Evolutionary conservation across 2,113 vertebrate species (phyloP).

Genomic region (Ptyas mucosa): DNA sequence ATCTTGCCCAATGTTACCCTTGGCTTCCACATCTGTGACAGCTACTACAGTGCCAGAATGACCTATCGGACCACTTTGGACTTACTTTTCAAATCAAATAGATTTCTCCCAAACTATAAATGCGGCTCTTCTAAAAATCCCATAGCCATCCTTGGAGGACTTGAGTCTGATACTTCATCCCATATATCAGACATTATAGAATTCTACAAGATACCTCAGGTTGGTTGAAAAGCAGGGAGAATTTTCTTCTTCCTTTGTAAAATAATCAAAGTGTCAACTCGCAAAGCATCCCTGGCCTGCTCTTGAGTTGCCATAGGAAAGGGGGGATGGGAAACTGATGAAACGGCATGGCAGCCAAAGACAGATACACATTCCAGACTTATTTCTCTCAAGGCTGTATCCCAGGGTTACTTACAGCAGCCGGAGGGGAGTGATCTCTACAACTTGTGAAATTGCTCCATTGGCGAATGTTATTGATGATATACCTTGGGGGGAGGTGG

Average conservation of each 20-base stretch:
- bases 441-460: too few relatives aligned
- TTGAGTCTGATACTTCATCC: not conserved
- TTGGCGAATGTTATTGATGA: too few relatives aligned
- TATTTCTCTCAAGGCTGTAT: too few relatives aligned
- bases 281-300: too few relatives aligned
- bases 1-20: not conserved
- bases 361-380: too few relatives aligned
- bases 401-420: too few relatives aligned
- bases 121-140: not conserved
- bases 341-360: too few relatives aligned
- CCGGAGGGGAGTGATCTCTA: too few relatives aligned
- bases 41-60: not conserved
- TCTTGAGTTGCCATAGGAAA: too few relatives aligned
- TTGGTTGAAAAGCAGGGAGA: not conserved
- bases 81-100: not conserved
- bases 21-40: not conserved
- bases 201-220: not conserved
- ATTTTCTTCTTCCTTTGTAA: not conserved
- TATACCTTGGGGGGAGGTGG: too few relatives aligned
- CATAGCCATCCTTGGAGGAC: not conserved
- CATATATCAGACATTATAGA: not conserved
- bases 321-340: too few relatives aligned
- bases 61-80: not conserved
- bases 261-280: not conserved
- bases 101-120: not conserved